Evolutionary conservation across 2,797 vertebrate species (phyloP).

Genomic region (Salmo trutta): DNA sequence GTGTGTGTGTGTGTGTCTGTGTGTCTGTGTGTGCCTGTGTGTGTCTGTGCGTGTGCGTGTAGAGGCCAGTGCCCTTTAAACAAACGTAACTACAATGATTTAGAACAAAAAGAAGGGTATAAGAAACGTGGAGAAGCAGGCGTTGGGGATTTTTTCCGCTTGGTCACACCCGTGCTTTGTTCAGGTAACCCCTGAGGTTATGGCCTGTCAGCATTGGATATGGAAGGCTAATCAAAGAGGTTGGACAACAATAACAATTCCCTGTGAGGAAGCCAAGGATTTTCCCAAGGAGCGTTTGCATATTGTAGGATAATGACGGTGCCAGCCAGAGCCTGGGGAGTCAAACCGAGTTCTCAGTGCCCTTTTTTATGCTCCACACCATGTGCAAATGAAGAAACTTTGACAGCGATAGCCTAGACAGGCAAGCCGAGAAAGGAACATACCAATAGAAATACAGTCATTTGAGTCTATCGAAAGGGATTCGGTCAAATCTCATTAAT

Average conservation of each 20-base stretch:
- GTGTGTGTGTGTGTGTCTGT: too few relatives aligned
- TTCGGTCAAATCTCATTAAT: not conserved
- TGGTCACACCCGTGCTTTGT: conserved; percentile 53
- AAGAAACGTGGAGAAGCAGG: conserved; percentile 36
- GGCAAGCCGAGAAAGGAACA: too few relatives aligned
- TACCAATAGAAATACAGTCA: not conserved
- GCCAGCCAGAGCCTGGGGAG: conserved; percentile 21
- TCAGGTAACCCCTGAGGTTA: conserved; percentile 61
- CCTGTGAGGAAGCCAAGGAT: conserved; percentile 57
- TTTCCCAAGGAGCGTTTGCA: conserved; percentile 49
- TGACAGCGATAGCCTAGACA: not conserved
- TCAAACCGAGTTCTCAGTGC: conserved; percentile 25
- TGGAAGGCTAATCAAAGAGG: conserved; percentile 76
- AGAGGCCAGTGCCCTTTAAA: not conserved
- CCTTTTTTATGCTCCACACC: not conserved
- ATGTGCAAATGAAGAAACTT: conserved; percentile 29
- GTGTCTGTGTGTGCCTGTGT: too few relatives aligned
- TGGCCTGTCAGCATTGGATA: conserved; percentile 68
- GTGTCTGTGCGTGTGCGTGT: too few relatives aligned
- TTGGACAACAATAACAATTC: conserved; percentile 70
- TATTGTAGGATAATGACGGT: conserved; percentile 44
- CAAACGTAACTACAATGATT: conserved; percentile 19
- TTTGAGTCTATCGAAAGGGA: not conserved
- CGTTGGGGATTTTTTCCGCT: conserved; percentile 70
- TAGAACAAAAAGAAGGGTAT: not conserved